phyloP scores from a whole-genome alignment of 2,113 vertebrate species.

The Myiopsitta monachus region DNA sequence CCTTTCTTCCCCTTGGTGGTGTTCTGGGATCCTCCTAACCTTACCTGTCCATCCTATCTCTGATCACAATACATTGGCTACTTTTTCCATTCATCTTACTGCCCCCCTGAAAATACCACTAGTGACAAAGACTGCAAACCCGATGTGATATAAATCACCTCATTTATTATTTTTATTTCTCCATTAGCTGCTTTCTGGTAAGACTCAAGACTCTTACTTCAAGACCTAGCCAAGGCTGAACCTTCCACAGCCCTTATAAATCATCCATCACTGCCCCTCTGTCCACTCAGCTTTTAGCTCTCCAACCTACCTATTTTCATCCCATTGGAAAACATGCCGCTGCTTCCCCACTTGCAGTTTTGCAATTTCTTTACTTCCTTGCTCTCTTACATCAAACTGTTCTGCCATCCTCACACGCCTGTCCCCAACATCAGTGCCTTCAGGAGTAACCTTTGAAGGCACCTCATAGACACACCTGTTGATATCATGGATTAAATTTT shows the following conservation, averaged over 20 bases:
- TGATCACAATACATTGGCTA: background rate
- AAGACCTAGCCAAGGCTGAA: background rate
- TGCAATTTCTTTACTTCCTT: background rate
- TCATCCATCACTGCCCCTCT: background rate
- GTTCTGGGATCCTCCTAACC: background rate
- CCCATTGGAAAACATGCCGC: background rate
- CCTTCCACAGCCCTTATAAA: background rate
- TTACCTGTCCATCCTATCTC: background rate
- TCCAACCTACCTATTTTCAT: background rate
- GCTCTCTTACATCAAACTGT: background rate
- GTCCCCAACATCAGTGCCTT: background rate
- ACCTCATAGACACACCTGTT: background rate
- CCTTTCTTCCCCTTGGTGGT: background rate
- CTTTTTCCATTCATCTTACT: background rate
- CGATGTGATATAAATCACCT: background rate
- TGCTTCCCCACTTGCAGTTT: background rate
- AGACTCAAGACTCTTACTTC: background rate
- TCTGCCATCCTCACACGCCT: background rate
- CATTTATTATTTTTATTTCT: background rate
- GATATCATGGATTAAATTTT: background rate
- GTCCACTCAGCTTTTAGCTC: background rate
- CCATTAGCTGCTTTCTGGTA: background rate
- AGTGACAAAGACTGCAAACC: background rate
- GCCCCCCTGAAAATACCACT: background rate
- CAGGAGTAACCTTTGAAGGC: background rate